Evolutionary conservation across 2,797 vertebrate species (phyloP).

Genomic region (Chromobotia macracanthus): DNA sequence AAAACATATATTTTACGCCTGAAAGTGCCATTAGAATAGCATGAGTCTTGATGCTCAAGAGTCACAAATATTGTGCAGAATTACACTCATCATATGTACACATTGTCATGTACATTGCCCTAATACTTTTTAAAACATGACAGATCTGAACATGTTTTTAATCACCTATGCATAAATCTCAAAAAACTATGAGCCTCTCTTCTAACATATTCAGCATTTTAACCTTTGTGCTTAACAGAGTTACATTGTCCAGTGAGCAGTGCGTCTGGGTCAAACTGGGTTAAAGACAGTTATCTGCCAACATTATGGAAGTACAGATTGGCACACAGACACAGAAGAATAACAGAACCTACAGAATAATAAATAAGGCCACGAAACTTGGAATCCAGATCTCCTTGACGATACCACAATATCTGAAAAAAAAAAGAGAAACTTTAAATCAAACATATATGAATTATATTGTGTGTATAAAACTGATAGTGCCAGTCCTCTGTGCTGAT

Average conservation of each 20-base stretch:
- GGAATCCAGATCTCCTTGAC: constrained; percentile 87
- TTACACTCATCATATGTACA: neutral
- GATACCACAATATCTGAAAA: constrained; percentile 87
- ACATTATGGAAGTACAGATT: constrained; percentile 89
- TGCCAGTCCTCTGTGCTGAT: too few species aligned
- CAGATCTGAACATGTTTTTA: neutral
- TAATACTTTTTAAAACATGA: neutral
- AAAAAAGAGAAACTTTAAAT: neutral
- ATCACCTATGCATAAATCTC: neutral
- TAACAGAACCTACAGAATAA: constrained; percentile 82
- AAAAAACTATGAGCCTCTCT: neutral
- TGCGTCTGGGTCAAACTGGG: neutral
- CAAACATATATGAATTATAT: neutral
- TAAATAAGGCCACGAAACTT: constrained; percentile 87
- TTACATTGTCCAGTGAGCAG: neutral
- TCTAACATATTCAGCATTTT: neutral
- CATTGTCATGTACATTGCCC: neutral
- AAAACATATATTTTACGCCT: neutral
- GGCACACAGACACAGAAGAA: constrained; percentile 88
- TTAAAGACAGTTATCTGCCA: constrained; percentile 79
- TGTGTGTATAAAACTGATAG: neutral
- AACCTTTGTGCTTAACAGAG: neutral
- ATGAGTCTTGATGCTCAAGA: neutral
- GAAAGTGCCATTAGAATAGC: neutral
- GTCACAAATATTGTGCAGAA: neutral